phyloP scores from a whole-genome alignment of 2,888 invertebrate species.

The Morpho achilles region DNA sequence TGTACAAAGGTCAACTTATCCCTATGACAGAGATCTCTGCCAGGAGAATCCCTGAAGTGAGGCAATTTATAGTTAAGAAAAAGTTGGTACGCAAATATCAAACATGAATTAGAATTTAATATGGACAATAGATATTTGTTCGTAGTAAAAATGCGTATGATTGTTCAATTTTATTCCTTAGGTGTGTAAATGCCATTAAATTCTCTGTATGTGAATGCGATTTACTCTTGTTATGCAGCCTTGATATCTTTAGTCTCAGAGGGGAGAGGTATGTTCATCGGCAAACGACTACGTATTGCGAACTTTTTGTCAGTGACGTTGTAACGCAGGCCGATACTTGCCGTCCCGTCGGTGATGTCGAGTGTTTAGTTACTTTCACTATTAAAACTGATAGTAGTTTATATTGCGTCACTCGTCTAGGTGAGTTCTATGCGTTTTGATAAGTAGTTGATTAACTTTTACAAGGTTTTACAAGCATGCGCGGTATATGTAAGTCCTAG shows the following conservation, averaged over 20 bases:
- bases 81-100: too few species aligned
- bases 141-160: not conserved
- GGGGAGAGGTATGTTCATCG: constrained; percentile 5
- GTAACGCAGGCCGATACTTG: constrained; percentile 8
- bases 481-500: too few species aligned
- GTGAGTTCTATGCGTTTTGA: not conserved
- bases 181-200: not conserved
- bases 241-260: constrained; percentile 12
- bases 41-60: too few species aligned
- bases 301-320: constrained; percentile 17
- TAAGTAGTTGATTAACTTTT: too few species aligned
- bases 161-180: not conserved
- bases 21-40: too few species aligned
- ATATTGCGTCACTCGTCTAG: constrained; percentile 10
- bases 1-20: too few species aligned
- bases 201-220: constrained; percentile 3
- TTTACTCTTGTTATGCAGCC: constrained; percentile 11
- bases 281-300: constrained; percentile 1
- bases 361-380: constrained; percentile 12
- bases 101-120: too few species aligned
- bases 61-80: too few species aligned
- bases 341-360: constrained; percentile 8
- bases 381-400: constrained; percentile 1
- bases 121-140: too few species aligned
- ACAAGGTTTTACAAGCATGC: too few species aligned